Conservation (phyloP, 1,140 invertebrate genomes). For the Bombus difficillimus region DNA sequence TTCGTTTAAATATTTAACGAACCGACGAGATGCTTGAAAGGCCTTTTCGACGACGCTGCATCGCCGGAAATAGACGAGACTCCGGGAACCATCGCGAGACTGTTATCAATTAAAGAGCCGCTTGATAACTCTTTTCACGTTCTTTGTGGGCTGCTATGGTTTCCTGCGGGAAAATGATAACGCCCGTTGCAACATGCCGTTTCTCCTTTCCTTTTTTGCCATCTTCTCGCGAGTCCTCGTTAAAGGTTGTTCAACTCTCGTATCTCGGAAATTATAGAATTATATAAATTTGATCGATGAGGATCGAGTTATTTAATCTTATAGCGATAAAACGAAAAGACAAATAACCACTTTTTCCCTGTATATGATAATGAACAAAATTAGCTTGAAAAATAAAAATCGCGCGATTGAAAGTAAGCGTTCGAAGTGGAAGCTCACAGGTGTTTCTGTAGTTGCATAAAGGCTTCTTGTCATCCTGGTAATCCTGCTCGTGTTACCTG, state of each 20-base stretch:
- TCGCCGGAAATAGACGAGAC: slow-evolving; percentile 4
- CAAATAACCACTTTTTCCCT: no score
- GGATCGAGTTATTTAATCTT: no score
- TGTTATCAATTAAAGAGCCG: slow-evolving; percentile 3
- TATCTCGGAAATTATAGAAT: neutral
- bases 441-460: slow-evolving; percentile 28
- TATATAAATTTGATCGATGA: no score
- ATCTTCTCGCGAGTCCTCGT: neutral
- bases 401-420: no score
- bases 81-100: neutral
- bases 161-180: neutral
- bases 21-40: neutral
- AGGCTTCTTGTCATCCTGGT: slow-evolving; percentile 29
- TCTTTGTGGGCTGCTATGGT: neutral
- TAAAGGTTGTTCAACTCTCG: neutral
- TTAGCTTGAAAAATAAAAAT: no score
- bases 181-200: neutral
- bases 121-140: slow-evolving; percentile 16
- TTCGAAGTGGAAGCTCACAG: neutral
- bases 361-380: no score
- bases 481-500: slow-evolving; percentile 37
- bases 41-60: neutral
- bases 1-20: slow-evolving; percentile 25
- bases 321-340: no score
- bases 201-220: neutral